These are phyloP conservation scores for Acinonyx jubatus DNA, from an alignment of 2,113 vertebrate genomes.

Conservation along the genomic window DNA sequence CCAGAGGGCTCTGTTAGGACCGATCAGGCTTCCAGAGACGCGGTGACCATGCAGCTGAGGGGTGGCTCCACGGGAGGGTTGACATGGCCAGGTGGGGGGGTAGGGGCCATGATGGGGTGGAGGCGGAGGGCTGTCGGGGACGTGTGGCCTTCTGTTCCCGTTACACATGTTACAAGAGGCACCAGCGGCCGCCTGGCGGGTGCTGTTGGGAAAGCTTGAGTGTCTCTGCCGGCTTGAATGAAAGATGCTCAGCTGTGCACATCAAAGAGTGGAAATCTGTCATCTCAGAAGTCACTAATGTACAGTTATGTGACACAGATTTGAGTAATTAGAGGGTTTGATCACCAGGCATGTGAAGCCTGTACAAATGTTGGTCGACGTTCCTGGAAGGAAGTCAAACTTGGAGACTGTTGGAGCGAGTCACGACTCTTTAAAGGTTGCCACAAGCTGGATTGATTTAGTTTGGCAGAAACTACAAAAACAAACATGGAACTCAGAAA, in stretches of 20 bases:
- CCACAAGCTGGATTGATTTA: conserved; percentile 83
- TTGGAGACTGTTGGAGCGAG: conserved; percentile 62
- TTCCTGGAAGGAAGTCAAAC: conserved; percentile 79
- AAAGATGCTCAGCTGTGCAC: background rate
- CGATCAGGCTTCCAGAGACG: background rate
- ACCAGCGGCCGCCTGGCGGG: too few species aligned
- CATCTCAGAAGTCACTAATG: conserved; percentile 55
- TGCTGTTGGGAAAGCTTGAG: background rate
- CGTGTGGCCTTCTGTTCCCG: background rate
- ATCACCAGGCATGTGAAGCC: conserved; percentile 68
- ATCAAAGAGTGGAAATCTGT: conserved; percentile 52
- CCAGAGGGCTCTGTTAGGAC: background rate
- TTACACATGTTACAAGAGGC: background rate
- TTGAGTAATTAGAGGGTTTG: conserved; percentile 71
- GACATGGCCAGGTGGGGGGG: background rate
- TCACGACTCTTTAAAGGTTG: conserved; percentile 65
- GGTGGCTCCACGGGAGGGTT: rapidly evolving
- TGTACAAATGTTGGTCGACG: conserved; percentile 49
- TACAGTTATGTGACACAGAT: conserved; percentile 60
- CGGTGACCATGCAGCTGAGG: too few species aligned
- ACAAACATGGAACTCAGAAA: conserved; percentile 82
- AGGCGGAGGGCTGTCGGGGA: background rate
- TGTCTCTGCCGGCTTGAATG: background rate
- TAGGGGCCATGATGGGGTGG: background rate
- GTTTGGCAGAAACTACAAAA: conserved; percentile 85